Base-by-base conservation (phyloP, 1,140 invertebrate species). In the Drosophila nebulosa region DNA sequence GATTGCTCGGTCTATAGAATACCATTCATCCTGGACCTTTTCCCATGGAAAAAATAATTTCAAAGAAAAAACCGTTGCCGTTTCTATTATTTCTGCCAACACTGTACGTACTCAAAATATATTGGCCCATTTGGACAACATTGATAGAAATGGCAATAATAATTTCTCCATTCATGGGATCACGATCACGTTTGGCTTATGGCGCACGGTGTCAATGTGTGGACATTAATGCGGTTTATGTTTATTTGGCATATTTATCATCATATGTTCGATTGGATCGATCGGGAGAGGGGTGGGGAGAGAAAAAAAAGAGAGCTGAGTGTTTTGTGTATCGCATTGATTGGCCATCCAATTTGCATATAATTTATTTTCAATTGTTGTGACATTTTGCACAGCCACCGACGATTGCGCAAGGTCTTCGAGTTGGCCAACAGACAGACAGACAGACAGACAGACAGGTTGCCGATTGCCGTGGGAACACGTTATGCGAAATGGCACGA, bases 331-430 rank as follows among this genome's bases (percentile, higher is more conserved):
- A 14, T 51, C 21, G n/a, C 60, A 64, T 64, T 75, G 78, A 86
- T 86, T 88, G 78, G 78, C 64, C 58, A 65, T 35, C 64, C 80
- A 88, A 88, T 86, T 86, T 86, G 78, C 81, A 86, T 86, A 88
- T 86, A 86, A 86, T 86, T 88, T 88, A 88, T 86, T 86, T 80
- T 55, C 83, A 86, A 86, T 85, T 85, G 81, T 78, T 86, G 81
- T 88, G 81, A 86, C 78, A 86, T 88, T 88, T 86, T 75, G 79
- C 73, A 12, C 64, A 75, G 64, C 58, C 58, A 24, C 64, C 58
- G 71, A 62, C 36, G 56, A 53, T 81, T 81, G 80, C 66, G 81
- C 73, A 73, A 85, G 57, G 50, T 58, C 52, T 35, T 39, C 14
- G 30, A 64, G 64, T 51, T 46, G 39, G 16, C 18, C 46, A 50